Evolutionary conservation across 2,113 vertebrate genomes (phyloP), one percentile per base, ranked within the genome.

Genomic region (Dolichotis patagonum): DNA sequence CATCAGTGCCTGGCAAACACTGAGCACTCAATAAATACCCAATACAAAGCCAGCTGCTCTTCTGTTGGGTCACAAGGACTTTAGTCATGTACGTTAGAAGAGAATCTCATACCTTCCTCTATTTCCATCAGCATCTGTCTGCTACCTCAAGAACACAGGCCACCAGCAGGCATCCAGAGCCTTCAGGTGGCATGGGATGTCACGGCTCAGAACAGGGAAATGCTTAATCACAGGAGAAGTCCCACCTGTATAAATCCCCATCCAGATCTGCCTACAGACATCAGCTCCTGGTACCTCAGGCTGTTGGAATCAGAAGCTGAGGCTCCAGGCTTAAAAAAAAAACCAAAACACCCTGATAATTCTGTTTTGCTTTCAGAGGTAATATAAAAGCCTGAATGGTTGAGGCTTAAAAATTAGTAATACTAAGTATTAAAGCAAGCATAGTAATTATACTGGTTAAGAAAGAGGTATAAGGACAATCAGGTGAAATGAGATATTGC

Each of bases 281-380:
- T 9, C 11, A 5, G n/a, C 22, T 75, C 67, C 35, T 69, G 17
- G 69, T 49, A 5, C n/a, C 75, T 41, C 26, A 49, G 54, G 5
- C 22, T 58, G 69, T 32, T 16, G 3, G 38, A 75, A 11, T 62
- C 30, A 58, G 32, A n/a, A 60, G 22, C 8, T 80, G 41, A 73
- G 43, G 38, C 65, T 11, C 1, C 24, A 83, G 41, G 22, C 26
- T 22, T 16, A 67, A 87, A 90, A 90, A 77, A 85, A 49, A 14
- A 49, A 77, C 41, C n/a, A n/a, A n/a, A n/a, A n/a, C n/a, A n/a
- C n/a, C n/a, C n/a, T 28, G 43, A 30, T 17, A 17, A 30, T 49
- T 77, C 46, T 77, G 22, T n/a, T 63, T 88, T 95, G 3, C 81
- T 95, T 96, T 95, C 38, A 91, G 94, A 88, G 78, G 52, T 78